Evolutionary conservation across 1,140 invertebrate genomes (phyloP), one percentile per base, ranked within the genome.

Genomic region (Wiebesia pumilae): DNA sequence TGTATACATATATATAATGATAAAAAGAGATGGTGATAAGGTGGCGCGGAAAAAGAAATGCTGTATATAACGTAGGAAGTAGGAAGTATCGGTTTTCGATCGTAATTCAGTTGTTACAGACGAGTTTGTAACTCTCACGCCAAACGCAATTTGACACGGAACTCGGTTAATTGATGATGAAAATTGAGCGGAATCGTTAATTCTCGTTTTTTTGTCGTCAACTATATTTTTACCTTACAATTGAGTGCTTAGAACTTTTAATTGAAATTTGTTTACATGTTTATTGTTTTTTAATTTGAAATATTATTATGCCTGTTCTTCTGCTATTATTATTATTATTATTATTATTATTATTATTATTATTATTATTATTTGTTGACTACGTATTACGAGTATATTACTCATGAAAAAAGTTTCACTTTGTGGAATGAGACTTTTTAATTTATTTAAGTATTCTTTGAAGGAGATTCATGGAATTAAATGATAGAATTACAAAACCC

Each of bases 31-130:
- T 43, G 35, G 51, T 4, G 21, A 87, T 69, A 81, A 51, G 19
- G n/a, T 10, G 9, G 9, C 10, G 73, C 27, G n/a, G 47, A 79
- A 51, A 79, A 24, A 47, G 73, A 47, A 6, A 2, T 69, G 65
- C 30, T 67, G n/a, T 81, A 43, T 69, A 67, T 69, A 40, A 58
- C 10, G 47, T 67, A 71, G 58, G 40, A 78, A 69, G 62, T 35
- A 51, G 24, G 51, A 27, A 73, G 58, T 85, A 80, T 79, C 69
- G 83, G 78, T 65, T 81, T 78, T 84, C 84, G 69, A 81, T 81
- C 47, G 80, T 65, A 35, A 79, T 75, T 88, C 81, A 84, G 54
- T 79, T 65, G 58, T 84, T 84, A 71, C 43, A 81, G 78, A 58
- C 30, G 35, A 71, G 78, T 69, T 67, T 71, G 65, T 71, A 38